Evolutionary conservation across 2,888 invertebrate genomes (phyloP), one percentile per base, ranked within the genome.

Genomic region (Cataglyphis livida): DNA sequence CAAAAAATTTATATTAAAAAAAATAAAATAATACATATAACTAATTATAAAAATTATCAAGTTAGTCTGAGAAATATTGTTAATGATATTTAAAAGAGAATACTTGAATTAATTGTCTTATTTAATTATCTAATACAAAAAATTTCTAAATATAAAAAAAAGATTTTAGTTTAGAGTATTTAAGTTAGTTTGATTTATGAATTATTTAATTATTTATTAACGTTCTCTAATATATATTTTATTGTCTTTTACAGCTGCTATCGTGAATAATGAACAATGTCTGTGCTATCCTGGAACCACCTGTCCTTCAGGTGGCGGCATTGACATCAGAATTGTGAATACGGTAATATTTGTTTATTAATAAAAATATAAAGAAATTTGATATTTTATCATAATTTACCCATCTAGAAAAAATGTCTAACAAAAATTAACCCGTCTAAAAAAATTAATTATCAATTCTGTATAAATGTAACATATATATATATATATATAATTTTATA

Each of bases 271-370:
- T 28, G 74, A 62, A 44, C 18, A 10, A 7, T 89, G 93, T 65
- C 59, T 54, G 21, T 93, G 93, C 44, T 89, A 90, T 4, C 3
- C 82, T 35, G 57, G 32, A 0, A 86, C 84, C 15, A 90, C 54
- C 12, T 93, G 93, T 83, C 81, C 87, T 1, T 1, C 38, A 0
- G 61, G 59, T 38, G 54, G 76, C 3, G 85, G 76, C 28, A 89
- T 93, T 28, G 93, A 93, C 76, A 81, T 93, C 41, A 85, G 93
- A 82, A 93, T 93, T 32, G 93, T 93, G 12, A 93, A 93, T 81
- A 83, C 38, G 76, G 93, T 92, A 89, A 51, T 76, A 57, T 28
- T 32, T 59, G 59, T 7, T 78, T 83, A 81, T 41, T 59, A 32
- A 28, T 35, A 32, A 62, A 48, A 21, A 41, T 3, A 59, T 12